phyloP scores from a whole-genome alignment of 2,113 vertebrate genomes.

The Oostethus manadensis region DNA sequence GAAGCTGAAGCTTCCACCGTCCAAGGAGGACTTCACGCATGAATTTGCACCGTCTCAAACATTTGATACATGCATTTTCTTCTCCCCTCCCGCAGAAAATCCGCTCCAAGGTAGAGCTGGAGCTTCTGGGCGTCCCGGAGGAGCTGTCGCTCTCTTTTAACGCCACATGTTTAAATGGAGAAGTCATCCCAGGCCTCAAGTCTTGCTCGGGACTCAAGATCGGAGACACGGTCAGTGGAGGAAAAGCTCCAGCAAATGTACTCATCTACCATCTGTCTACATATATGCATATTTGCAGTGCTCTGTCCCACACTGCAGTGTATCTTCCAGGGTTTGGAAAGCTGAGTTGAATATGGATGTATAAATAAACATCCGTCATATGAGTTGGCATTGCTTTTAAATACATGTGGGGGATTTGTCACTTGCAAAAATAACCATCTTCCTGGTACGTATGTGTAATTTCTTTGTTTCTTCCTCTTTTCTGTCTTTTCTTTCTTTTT shows the following conservation, averaged over 20 bases:
- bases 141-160: conserved; percentile 90
- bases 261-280: neutral
- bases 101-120: conserved; percentile 92
- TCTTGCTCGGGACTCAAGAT: conserved; percentile 90
- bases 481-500: conserved; percentile 12
- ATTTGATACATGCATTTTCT: neutral
- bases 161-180: conserved; percentile 85
- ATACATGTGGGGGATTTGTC: no score
- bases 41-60: neutral
- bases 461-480: conserved; percentile 7
- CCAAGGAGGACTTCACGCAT: no score
- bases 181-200: conserved; percentile 84
- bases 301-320: neutral
- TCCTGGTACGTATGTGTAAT: conserved; percentile 1
- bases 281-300: neutral
- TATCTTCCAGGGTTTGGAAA: no score
- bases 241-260: neutral
- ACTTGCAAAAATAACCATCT: conserved; percentile 8
- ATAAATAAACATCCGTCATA: no score
- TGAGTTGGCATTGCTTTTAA: no score
- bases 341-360: no score
- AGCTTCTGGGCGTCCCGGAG: conserved; percentile 84
- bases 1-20: no score
- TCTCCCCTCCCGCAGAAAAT: conserved; percentile 77
- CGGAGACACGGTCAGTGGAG: conserved; percentile 83